Evolutionary conservation across 2,113 vertebrate species (phyloP).

Genomic region (Pachyramphus minor): DNA sequence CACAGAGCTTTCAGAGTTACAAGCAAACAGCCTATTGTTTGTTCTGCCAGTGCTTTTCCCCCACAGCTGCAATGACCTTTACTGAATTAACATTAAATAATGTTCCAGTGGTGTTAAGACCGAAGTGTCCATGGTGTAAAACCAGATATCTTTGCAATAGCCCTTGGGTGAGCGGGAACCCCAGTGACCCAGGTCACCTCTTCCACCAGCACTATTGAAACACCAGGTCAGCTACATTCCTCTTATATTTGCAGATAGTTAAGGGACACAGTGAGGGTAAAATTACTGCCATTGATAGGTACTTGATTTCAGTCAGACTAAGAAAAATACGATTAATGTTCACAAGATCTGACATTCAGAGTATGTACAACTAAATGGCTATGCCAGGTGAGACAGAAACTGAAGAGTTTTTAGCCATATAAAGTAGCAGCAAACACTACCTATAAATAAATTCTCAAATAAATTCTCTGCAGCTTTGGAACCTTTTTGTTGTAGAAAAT

Average conservation of each 20-base stretch:
- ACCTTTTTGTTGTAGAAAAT: not conserved
- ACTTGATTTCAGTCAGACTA: not conserved
- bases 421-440: not conserved
- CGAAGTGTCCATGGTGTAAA: not conserved
- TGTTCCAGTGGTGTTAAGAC: not conserved
- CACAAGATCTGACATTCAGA: not conserved
- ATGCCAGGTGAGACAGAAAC: not conserved
- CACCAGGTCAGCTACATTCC: not conserved
- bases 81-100: not conserved
- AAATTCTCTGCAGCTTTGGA: not conserved
- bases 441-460: accelerated
- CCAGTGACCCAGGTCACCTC: not conserved
- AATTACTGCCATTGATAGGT: not conserved
- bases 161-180: not conserved
- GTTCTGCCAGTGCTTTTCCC: not conserved
- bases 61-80: not conserved
- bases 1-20: not conserved
- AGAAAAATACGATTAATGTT: not conserved
- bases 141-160: not conserved
- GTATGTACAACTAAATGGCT: not conserved
- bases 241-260: not conserved
- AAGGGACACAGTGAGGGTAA: not conserved
- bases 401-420: not conserved
- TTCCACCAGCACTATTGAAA: not conserved
- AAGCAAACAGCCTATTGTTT: not conserved